Evolutionary conservation across 2,113 vertebrate genomes (phyloP), one percentile per base, ranked within the genome.

Genomic region (Calyptommatus sinebrachiatus): DNA sequence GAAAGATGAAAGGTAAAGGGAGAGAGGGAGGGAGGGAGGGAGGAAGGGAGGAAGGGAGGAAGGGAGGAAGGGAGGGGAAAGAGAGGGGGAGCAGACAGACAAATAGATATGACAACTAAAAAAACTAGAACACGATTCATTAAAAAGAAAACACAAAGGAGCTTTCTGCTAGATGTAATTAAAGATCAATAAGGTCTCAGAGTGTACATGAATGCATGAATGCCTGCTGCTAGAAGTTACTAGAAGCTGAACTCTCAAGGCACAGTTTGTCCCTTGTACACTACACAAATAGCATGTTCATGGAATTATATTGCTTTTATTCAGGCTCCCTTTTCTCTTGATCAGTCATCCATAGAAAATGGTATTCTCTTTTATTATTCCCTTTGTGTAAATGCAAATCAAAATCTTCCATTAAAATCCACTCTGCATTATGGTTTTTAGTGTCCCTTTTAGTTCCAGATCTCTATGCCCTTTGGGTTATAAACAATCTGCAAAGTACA

Each of bases 401-500:
- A 77, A 53, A 7, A 4, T 22, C 31, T 76, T 70, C 72, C 66
- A 76, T 83, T 82, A 71, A 80, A 62, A 83, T 48, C 48, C 71
- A 29, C 16, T 84, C 60, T 83, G 46, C 50, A 69, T 24, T 45
- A 78, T 71, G 31, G 83, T 73, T 50, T 69, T 62, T 35, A 62
- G 26, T 70, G 57, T 71, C 76, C 66, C 73, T 76, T 62, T 70
- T 81, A 71, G 50, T 63, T 82, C 70, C 80, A 78, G 70, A 85
- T 8, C 70, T 73, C 61, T 28, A 2, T 0, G 74, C 73, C 78
- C 60, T 81, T 78, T 80, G 72, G 72, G 65, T 57, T 71, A 79
- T 48, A 82, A 82, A 60, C 26, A 81, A 69, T 65, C 48, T 83
- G 68, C 75, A 84, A 48, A 69, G 76, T 85, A 77, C 67, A 75